These are phyloP conservation scores for Pipistrellus pipistrellus DNA, from an alignment of 2,797 vertebrate species.

Conservation along the genomic window DNA sequence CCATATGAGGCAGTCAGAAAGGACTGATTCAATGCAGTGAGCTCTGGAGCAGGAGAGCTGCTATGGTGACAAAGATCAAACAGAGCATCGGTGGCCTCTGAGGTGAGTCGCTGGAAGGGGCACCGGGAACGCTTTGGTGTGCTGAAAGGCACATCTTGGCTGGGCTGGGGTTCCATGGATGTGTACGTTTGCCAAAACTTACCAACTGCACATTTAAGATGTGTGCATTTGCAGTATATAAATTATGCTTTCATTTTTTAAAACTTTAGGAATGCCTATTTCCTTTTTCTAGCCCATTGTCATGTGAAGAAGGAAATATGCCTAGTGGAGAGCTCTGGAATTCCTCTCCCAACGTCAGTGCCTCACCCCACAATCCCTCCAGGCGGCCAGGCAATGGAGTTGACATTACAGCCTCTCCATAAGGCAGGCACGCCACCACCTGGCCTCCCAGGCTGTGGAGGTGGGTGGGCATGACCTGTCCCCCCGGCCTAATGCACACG, in stretches of 20 bases:
- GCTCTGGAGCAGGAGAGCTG: neutral
- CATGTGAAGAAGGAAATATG: constrained; percentile 33
- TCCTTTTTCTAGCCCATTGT: constrained; percentile 40
- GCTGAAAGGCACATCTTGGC: neutral
- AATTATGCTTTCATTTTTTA: neutral
- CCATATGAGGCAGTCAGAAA: neutral
- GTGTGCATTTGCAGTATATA: neutral
- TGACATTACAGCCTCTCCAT: neutral
- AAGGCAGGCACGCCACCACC: accelerated
- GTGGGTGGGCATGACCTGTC: neutral
- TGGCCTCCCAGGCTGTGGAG: neutral
- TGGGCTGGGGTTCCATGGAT: neutral
- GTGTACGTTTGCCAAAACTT: neutral
- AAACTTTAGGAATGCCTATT: neutral
- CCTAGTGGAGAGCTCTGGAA: neutral
- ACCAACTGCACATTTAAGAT: neutral
- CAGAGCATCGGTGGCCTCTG: accelerated
- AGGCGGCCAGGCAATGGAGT: accelerated
- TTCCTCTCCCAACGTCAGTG: neutral
- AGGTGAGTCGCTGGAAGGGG: neutral
- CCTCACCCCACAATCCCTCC: neutral
- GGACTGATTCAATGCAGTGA: neutral
- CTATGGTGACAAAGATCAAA: neutral
- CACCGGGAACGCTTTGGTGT: neutral
- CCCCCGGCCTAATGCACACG: neutral